These are phyloP conservation scores for Venturia canescens DNA, from an alignment of 1,140 invertebrate genomes.

Conservation along the genomic window DNA sequence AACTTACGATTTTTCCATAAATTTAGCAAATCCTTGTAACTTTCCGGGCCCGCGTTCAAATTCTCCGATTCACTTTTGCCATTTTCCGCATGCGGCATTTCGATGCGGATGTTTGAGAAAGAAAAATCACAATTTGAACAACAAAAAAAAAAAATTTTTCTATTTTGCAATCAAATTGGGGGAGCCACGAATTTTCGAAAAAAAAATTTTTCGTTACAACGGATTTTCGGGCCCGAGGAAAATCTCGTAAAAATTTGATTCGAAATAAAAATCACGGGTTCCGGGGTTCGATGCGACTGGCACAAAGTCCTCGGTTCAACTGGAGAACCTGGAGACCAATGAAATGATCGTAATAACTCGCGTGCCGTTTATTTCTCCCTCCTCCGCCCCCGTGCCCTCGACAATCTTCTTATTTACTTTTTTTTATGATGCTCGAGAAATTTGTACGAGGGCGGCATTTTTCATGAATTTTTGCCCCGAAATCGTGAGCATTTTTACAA, in stretches of 20 bases:
- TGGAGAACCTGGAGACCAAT: conserved; percentile 25
- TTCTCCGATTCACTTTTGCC: conserved; percentile 3
- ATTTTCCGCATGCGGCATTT: conserved; percentile 50
- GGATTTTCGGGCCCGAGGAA: no score
- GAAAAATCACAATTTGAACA: not conserved
- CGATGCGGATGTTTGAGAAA: conserved; percentile 9
- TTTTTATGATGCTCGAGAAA: no score
- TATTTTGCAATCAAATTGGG: not conserved
- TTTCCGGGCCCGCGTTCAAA: conserved; percentile 49
- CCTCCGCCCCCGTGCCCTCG: no score
- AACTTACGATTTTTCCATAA: conserved; percentile 65
- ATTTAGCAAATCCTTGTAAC: conserved; percentile 59
- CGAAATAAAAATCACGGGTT: no score
- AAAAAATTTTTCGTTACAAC: not conserved
- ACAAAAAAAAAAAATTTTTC: not conserved
- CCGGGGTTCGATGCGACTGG: not conserved
- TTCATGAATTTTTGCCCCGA: no score
- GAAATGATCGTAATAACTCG: conserved; percentile 26
- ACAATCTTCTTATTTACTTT: no score
- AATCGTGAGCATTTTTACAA: no score
- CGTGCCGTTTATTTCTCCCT: no score
- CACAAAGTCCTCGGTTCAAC: not conserved
- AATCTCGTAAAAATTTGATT: no score
- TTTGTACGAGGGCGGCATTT: no score
- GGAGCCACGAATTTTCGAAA: not conserved